Evolutionary conservation across 2,113 vertebrate genomes (phyloP), one percentile per base, ranked within the genome.

Genomic region (Lontra canadensis): DNA sequence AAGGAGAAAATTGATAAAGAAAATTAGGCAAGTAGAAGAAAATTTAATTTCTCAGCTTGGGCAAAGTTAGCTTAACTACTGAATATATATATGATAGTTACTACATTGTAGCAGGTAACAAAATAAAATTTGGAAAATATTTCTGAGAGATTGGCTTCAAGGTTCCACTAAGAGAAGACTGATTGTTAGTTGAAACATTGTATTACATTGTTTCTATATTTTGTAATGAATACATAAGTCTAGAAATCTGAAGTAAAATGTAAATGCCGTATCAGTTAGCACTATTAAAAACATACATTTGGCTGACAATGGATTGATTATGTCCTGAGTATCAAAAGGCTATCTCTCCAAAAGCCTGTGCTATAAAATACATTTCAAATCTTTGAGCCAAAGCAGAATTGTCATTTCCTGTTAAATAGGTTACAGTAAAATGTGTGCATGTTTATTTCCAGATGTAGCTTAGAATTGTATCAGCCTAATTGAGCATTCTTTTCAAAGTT

Each of bases 181-280:
- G 49, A n/a, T 14, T 34, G 49, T 57, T 81, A 79, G 6, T 36
- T 74, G 57, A 96, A 96, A 80, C 26, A 80, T 55, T 59, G 1
- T 96, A 90, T 96, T 21, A 3, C 4, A 57, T 3, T 1, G 13
- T 83, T 69, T 78, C n/a, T 94, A n/a, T 71, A 0, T 91, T 23
- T 93, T 61, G n/a, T 88, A 79, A 90, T 65, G 67, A 89, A 88
- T 74, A 76, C 52, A 23, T 63, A 86, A 86, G 59, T 93, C 67
- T 81, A 82, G 59, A 92, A 96, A 79, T 91, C 26, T 12, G 15
- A 88, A 80, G 25, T 52, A 83, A 93, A 96, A 91, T 0, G 0
- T 94, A 57, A 95, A 31, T 57, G 31, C 76, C 3, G 14, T 1
- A 7, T 89, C 3, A 29, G 6, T 67, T 6, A 49, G 13, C 42